Evolutionary conservation across 1,140 invertebrate species (phyloP), one percentile per base, ranked within the genome.

Genomic region (Achroia grisella): DNA sequence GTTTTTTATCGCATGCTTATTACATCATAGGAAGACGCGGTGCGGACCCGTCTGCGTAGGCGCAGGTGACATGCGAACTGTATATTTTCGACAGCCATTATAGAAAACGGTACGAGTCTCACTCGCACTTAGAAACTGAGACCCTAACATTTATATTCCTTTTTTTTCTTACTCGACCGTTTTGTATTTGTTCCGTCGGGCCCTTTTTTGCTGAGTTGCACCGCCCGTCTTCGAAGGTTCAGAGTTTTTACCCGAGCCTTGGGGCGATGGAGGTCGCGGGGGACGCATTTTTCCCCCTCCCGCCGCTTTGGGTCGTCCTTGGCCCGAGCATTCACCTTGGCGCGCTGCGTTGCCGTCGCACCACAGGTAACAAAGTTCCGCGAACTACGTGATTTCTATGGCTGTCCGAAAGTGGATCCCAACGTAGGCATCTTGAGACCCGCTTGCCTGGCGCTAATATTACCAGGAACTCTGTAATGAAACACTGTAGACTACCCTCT

Each of bases 371-470:
- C 77, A 71, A 71, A 80, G 76, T 84, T 84, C 78, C 74, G 76
- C 78, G 78, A 84, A 80, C 76, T 77, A 72, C 77, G 71, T 82
- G 76, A 82, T 84, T 80, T 82, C 76, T 80, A 82, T 75, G 78
- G 76, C 64, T 71, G 73, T 71, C 75, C 69, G 72, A 81, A 81
- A 84, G 75, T 78, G 67, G 72, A 74, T 71, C 73, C 65, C 56
- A 56, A 49, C 57, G 62, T 71, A 60, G 57, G 56, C 56, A 77
- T 74, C 65, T 71, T 55, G 44, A 44, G 50, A 49, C 43, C 62
- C 64, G 62, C 48, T 73, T 70, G 61, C 29, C 57, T 64, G 79
- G 62, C 62, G 62, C 57, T 76, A 77, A 74, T 71, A 39, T 71
- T 81, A 81, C 73, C 51, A 54, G 53, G 77, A 83, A 83, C 66